Evolutionary conservation across 2,113 vertebrate genomes (phyloP), one percentile per base, ranked within the genome.

Genomic region (Eclectus roratus): DNA sequence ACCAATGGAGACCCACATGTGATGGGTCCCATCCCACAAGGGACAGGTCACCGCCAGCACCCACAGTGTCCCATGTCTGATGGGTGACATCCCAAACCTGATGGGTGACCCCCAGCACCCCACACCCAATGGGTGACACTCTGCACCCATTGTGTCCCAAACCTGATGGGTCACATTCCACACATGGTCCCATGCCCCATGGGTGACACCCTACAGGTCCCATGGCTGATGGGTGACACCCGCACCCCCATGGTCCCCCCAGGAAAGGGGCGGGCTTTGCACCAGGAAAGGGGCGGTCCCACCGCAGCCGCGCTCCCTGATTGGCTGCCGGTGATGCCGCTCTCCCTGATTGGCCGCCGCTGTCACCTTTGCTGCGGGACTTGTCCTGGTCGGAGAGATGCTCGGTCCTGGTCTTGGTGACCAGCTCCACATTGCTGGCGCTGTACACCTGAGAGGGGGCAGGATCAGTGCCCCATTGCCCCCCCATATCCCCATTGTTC

Each of bases 341-440:
- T 19, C 23, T 61, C 76, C 79, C 53, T 7, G 35, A 11, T 0
- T 23, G 82, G 83, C 55, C 33, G 44, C 27, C 8, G 91, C 88
- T 85, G 73, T 98, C 97, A 99, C 99, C 99, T 99, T 99, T 99
- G 88, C 98, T 98, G 93, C 98, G 99, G 70, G 98, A 98, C 97
- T 99, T 99, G 98, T 99, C 99, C 97, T 99, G 99, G 87, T 99
- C 99, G 0, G 99, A 98, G 46, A 99, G 98, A 76, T 99, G 99
- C 93, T 99, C 99, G 0, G 99, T 99, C 96, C 99, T 98, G 28
- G 99, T 99, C 96, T 99, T 98, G 90, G 99, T 99, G 96, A 99
- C 98, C 94, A 99, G 98, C 97, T 99, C 99, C 95, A 99, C 99
- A 0, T 99, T 99, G 96, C 99, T 99, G 82, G 99, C 99, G 12